A percentile compares a stretch with the other conserved stretches of the same genome.
Conservation (phyloP, 2,888 invertebrate genomes). For the Entomobrya multifasciata region DNA sequence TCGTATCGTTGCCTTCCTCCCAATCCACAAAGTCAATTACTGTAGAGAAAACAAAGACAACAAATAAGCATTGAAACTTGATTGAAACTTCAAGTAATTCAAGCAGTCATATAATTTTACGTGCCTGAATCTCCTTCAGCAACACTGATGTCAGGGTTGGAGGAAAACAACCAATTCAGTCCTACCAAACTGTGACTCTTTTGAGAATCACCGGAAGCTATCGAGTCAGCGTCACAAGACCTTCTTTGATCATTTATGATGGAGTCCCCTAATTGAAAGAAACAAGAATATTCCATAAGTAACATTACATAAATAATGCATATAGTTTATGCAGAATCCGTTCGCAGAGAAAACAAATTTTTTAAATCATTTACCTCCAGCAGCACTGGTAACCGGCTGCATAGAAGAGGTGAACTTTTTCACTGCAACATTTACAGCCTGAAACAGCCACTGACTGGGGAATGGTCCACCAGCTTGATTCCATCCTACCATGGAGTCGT, state of each 20-base stretch:
- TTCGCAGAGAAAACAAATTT: background rate
- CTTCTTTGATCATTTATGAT: slow-evolving; percentile 35
- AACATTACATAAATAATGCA: background rate
- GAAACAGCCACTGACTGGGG: slow-evolving; percentile 79
- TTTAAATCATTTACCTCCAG: slow-evolving; percentile 6
- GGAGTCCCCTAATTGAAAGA: background rate
- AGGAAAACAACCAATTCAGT: slow-evolving; percentile 86
- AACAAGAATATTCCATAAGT: background rate
- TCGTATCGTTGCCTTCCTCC: slow-evolving; percentile 35
- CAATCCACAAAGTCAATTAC: slow-evolving; percentile 40
- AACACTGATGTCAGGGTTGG: slow-evolving; percentile 77
- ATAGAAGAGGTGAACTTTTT: slow-evolving; percentile 74
- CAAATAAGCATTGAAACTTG: no score
- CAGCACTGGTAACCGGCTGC: slow-evolving; percentile 25
- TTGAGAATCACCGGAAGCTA: slow-evolving; percentile 78
- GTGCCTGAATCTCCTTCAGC: slow-evolving; percentile 56
- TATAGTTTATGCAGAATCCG: no score
- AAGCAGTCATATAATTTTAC: no score
- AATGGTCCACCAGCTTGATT: slow-evolving; percentile 78
- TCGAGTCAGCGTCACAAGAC: slow-evolving; percentile 74
- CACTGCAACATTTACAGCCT: slow-evolving; percentile 79
- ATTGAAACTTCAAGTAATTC: no score
- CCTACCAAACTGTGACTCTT: slow-evolving; percentile 83
- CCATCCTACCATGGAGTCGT: slow-evolving; percentile 77
- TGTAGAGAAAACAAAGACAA: background rate